These are phyloP conservation scores for Enteromius viviparus DNA, from an alignment of 2,797 vertebrate genomes.

Conservation along the genomic window DNA sequence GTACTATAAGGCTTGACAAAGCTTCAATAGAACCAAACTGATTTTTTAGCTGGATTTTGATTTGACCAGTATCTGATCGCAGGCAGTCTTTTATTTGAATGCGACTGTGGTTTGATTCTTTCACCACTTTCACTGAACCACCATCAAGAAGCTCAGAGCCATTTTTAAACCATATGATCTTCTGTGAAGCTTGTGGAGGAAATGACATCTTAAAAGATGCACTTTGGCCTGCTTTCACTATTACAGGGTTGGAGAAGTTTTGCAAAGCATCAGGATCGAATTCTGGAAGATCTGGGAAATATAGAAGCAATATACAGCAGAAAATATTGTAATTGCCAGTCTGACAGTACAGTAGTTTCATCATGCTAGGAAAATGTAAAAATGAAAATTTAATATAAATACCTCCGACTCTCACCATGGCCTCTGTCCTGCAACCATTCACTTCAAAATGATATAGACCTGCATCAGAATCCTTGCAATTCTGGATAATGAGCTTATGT, in stretches of 20 bases:
- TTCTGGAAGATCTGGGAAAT: slow-evolving; percentile 81
- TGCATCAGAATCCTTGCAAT: slow-evolving; percentile 75
- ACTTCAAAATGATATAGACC: slow-evolving; percentile 87
- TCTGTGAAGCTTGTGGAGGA: slow-evolving; percentile 78
- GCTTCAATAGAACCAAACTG: slow-evolving; percentile 80
- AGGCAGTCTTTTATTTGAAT: slow-evolving; percentile 80
- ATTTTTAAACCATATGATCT: slow-evolving; percentile 83
- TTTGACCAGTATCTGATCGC: slow-evolving; percentile 82
- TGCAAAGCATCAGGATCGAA: slow-evolving; percentile 74
- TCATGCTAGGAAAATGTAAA: not conserved
- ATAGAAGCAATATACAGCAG: not conserved
- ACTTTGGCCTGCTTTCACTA: slow-evolving; percentile 81
- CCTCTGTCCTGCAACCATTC: slow-evolving; percentile 82
- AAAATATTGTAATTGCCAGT: not conserved
- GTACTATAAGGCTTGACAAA: slow-evolving; percentile 77
- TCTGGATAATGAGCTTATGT: slow-evolving; percentile 78
- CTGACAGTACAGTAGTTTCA: not conserved
- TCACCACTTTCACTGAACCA: slow-evolving; percentile 73
- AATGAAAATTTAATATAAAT: not conserved
- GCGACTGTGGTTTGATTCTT: slow-evolving; percentile 72
- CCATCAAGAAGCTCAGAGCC: slow-evolving; percentile 76
- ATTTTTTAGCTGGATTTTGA: slow-evolving; percentile 85
- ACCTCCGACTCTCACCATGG: slow-evolving; percentile 83
- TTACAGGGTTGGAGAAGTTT: slow-evolving; percentile 75
- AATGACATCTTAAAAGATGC: slow-evolving; percentile 83